phyloP scores from a whole-genome alignment of 2,113 vertebrate genomes.

The Sceloporus undulatus region DNA sequence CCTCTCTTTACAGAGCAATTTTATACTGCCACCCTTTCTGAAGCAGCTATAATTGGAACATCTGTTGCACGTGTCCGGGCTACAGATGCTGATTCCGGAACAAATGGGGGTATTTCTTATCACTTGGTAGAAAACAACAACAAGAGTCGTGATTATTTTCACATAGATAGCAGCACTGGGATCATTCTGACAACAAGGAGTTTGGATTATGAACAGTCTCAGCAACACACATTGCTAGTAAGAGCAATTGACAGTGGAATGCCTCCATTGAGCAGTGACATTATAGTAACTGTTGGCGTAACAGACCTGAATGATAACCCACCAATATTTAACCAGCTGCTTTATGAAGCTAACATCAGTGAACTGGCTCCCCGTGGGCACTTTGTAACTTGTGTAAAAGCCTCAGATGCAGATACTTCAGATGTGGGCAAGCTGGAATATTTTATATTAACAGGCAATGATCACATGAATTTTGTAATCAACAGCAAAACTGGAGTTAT shows the following conservation, averaged over 20 bases:
- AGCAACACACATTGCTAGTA: slow-evolving; percentile 84
- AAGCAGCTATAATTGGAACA: slow-evolving; percentile 90
- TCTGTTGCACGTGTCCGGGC: slow-evolving; percentile 86
- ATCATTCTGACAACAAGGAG: slow-evolving; percentile 83
- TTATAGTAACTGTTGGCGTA: slow-evolving; percentile 83
- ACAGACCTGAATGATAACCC: slow-evolving; percentile 95
- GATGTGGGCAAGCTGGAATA: slow-evolving; percentile 87
- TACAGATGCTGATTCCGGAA: slow-evolving; percentile 89
- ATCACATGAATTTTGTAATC: slow-evolving; percentile 92
- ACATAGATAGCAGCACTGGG: slow-evolving; percentile 88
- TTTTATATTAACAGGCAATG: slow-evolving; percentile 91
- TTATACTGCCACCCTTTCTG: slow-evolving; percentile 88
- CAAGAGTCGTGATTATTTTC: slow-evolving; percentile 85
- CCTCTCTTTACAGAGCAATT: slow-evolving; percentile 85
- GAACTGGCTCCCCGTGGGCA: slow-evolving; percentile 90
- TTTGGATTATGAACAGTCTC: slow-evolving; percentile 89
- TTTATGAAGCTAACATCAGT: slow-evolving; percentile 88
- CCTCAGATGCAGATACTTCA: slow-evolving; percentile 90
- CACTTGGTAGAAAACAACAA: slow-evolving; percentile 87
- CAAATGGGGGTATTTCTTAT: slow-evolving; percentile 89
- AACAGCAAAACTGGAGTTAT: slow-evolving; percentile 87
- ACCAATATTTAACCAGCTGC: slow-evolving; percentile 86
- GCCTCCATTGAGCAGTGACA: slow-evolving; percentile 88
- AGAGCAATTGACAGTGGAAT: slow-evolving; percentile 90
- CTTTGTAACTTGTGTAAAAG: slow-evolving; percentile 92